Evolutionary conservation across 2,797 vertebrate genomes (phyloP).

Genomic region (Setipinna tenuifilis): DNA sequence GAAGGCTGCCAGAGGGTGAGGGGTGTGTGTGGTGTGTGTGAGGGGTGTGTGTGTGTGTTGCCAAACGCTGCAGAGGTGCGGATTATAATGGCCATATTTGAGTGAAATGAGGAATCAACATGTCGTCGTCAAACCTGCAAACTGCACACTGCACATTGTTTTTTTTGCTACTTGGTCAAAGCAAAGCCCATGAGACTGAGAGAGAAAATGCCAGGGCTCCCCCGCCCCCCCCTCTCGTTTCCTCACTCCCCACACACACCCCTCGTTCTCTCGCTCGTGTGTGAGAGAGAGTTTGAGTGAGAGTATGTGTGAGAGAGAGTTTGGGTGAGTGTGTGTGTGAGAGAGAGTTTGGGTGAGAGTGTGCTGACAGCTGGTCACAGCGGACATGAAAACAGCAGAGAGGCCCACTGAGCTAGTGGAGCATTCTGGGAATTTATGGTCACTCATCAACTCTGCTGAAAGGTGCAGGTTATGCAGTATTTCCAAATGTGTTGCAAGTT

Average conservation of each 20-base stretch:
- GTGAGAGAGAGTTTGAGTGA: constrained; percentile 4
- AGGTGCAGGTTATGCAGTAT: background rate
- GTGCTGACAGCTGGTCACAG: background rate
- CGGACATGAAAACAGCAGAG: background rate
- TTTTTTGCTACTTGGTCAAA: background rate
- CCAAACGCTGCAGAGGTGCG: background rate
- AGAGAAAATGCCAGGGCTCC: background rate
- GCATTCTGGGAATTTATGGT: background rate
- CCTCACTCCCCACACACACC: too few relatives aligned
- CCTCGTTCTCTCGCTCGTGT: background rate
- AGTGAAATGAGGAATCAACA: background rate
- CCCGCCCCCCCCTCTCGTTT: too few relatives aligned
- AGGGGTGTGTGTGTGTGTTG: too few relatives aligned
- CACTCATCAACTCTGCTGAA: background rate
- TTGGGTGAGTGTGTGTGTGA: background rate
- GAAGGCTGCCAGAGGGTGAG: background rate
- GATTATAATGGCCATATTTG: background rate
- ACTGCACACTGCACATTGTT: background rate
- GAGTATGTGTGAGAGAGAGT: background rate
- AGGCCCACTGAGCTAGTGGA: background rate
- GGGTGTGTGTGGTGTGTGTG: too few relatives aligned
- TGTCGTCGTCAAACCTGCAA: background rate
- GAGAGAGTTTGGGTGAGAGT: background rate
- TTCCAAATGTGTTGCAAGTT: background rate
- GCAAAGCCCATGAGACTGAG: background rate